phyloP scores from a whole-genome alignment of 2,113 vertebrate species.

The Vidua chalybeata region DNA sequence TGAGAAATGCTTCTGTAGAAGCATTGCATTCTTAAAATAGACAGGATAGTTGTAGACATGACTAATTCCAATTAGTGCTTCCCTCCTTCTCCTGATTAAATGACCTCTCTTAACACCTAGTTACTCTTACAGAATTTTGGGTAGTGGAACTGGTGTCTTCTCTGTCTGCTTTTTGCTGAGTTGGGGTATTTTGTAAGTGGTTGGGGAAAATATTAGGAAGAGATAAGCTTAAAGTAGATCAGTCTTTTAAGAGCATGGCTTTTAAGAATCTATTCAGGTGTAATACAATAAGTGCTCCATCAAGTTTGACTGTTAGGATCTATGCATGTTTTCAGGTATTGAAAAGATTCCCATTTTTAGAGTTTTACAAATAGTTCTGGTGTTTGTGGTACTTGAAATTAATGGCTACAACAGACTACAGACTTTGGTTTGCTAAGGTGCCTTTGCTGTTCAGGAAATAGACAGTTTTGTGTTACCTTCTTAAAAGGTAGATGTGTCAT shows the following conservation, averaged over 20 bases:
- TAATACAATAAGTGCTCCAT: not conserved
- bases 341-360: not conserved
- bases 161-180: not conserved
- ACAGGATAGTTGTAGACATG: not conserved
- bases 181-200: not conserved
- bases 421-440: not conserved
- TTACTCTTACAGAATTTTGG: not conserved
- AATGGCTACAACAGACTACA: not conserved
- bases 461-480: not conserved
- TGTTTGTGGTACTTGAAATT: not conserved
- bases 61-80: not conserved
- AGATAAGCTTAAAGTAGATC: not conserved
- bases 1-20: not conserved
- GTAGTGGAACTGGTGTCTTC: not conserved
- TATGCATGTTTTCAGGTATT: not conserved
- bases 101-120: not conserved
- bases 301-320: not conserved
- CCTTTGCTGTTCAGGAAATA: not conserved
- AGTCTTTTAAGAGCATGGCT: rapidly evolving
- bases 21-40: not conserved
- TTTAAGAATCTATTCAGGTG: not conserved
- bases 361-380: not conserved
- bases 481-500: not conserved
- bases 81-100: not conserved
- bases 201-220: not conserved